Evolutionary conservation across 2,797 vertebrate species (phyloP).

Genomic region (Sebastes elongatus): DNA sequence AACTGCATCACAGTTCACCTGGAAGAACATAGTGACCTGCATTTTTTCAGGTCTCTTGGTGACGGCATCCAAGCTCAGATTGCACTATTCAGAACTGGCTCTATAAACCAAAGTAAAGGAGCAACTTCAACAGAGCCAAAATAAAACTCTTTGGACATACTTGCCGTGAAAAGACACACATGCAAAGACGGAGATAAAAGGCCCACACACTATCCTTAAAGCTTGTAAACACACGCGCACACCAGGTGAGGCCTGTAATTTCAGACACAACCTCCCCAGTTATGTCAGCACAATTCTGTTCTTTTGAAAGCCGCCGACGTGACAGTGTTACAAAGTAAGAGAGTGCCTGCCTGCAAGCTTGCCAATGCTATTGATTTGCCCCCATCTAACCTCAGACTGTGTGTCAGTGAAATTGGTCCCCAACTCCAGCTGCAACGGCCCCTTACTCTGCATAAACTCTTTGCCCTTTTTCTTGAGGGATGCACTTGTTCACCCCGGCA

Average conservation of each 20-base stretch:
- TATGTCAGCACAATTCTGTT: constrained; percentile 43
- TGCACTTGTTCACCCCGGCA: constrained; percentile 8
- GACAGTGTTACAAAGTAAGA: constrained; percentile 35
- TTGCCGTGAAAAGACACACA: background rate
- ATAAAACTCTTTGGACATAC: background rate
- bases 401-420: constrained; percentile 31
- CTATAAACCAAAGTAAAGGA: background rate
- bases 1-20: background rate
- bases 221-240: background rate
- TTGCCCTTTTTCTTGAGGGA: background rate
- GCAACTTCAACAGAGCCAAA: background rate
- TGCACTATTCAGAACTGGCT: background rate
- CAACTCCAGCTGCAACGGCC: constrained; percentile 13
- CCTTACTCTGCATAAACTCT: constrained; percentile 17
- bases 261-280: constrained; percentile 27
- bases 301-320: constrained; percentile 29
- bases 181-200: background rate
- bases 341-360: constrained; percentile 8
- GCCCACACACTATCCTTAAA: background rate
- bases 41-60: constrained; percentile 6
- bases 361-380: constrained; percentile 42
- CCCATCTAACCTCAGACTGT: constrained; percentile 15
- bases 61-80: background rate
- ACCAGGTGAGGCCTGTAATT: constrained; percentile 61
- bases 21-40: constrained; percentile 16